These are phyloP conservation scores for Cairina moschata DNA, from an alignment of 2,113 vertebrate genomes.

Conservation along the genomic window DNA sequence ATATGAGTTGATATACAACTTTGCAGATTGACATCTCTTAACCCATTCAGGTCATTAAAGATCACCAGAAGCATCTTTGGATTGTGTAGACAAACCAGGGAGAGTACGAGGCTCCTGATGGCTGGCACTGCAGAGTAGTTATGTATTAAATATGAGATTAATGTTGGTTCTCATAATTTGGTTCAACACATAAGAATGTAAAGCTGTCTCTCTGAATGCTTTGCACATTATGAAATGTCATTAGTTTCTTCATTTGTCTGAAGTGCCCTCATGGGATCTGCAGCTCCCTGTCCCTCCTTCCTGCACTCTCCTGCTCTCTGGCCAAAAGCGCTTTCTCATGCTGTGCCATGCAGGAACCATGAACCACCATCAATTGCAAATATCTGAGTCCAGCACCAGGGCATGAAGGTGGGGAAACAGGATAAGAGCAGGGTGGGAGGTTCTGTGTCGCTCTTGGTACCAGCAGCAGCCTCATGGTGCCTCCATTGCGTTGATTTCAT, in stretches of 20 bases:
- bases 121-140: not conserved
- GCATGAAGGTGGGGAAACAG: not conserved
- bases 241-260: conserved; percentile 4
- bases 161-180: not conserved
- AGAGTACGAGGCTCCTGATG: not conserved
- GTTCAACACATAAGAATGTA: not conserved
- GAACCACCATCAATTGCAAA: not conserved
- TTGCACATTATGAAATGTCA: not conserved
- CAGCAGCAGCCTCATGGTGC: fast-evolving
- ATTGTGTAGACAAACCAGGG: not conserved
- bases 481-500: fast-evolving
- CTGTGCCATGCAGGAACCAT: fast-evolving
- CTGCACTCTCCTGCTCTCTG: not conserved
- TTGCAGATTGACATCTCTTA: not conserved
- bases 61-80: not conserved
- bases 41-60: not conserved
- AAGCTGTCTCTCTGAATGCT: not conserved
- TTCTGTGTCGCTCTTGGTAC: not conserved
- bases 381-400: not conserved
- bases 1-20: not conserved
- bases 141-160: not conserved
- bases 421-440: not conserved
- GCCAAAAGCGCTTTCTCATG: not conserved
- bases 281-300: not conserved
- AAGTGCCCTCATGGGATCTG: not conserved